Conservation (phyloP, 2,797 vertebrate genomes). For the Australoheros facetus region DNA sequence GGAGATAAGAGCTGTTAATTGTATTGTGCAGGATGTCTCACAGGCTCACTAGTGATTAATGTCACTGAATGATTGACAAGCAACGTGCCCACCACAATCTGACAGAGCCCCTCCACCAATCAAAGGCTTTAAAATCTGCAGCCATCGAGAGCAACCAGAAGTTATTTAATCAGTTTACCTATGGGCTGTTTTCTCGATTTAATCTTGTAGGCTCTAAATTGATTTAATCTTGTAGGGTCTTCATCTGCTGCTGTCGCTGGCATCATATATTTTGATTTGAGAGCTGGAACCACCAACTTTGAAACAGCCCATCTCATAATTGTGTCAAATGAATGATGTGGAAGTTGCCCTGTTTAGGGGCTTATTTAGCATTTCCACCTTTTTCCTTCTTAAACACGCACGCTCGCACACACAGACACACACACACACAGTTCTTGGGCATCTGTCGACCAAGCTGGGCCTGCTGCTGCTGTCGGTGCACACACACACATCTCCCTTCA, state of each 20-base stretch:
- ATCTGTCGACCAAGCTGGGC: slow-evolving; percentile 59
- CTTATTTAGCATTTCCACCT: slow-evolving; percentile 25
- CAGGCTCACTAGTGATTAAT: background rate
- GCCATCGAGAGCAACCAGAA: background rate
- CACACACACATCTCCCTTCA: background rate
- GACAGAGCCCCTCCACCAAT: background rate
- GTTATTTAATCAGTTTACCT: background rate
- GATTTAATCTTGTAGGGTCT: background rate
- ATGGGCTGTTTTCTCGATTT: background rate
- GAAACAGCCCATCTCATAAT: background rate
- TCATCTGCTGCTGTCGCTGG: background rate
- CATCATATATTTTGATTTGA: background rate
- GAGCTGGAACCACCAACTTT: background rate
- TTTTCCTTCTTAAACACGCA: slow-evolving; percentile 1
- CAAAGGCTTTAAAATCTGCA: background rate
- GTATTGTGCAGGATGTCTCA: background rate
- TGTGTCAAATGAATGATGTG: background rate
- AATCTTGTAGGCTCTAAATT: background rate
- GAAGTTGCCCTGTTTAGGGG: slow-evolving; percentile 9
- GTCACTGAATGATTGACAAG: background rate
- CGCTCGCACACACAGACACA: background rate
- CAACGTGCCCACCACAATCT: fast-evolving
- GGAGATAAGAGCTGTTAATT: slow-evolving; percentile 19
- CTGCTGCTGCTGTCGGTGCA: slow-evolving; percentile 42
- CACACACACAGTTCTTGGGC: slow-evolving; percentile 28